Conservation (phyloP, 1,140 invertebrate genomes). For the Drosophila trapezifrons region DNA sequence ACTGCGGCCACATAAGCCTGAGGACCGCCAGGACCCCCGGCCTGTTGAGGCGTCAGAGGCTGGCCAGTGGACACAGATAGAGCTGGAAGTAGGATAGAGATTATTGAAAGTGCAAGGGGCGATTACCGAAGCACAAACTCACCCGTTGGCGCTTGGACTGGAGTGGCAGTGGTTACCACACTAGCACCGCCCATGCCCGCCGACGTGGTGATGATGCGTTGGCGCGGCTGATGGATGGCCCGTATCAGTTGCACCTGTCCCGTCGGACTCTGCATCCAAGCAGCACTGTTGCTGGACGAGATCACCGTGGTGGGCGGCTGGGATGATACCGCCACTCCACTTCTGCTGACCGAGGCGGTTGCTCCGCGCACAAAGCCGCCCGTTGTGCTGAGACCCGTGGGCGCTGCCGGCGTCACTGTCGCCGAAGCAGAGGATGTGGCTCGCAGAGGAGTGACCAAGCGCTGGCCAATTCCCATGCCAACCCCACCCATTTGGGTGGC, state of each 20-base stretch:
- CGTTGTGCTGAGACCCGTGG: slow-evolving; percentile 53
- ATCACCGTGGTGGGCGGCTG: slow-evolving; percentile 79
- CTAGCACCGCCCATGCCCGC: slow-evolving; percentile 47
- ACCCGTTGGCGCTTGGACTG: slow-evolving; percentile 63
- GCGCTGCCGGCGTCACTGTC: slow-evolving; percentile 53
- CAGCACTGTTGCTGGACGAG: slow-evolving; percentile 73
- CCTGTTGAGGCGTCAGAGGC: slow-evolving; percentile 38
- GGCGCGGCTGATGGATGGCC: slow-evolving; percentile 74
- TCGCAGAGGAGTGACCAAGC: slow-evolving; percentile 71
- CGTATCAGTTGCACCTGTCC: slow-evolving; percentile 81
- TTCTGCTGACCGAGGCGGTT: slow-evolving; percentile 47
- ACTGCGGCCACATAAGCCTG: slow-evolving; percentile 82
- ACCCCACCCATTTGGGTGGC: slow-evolving; percentile 77
- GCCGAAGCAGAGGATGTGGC: slow-evolving; percentile 60
- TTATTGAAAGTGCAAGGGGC: background rate
- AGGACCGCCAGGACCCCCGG: slow-evolving; percentile 47
- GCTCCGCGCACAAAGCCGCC: slow-evolving; percentile 74
- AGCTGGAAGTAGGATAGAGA: slow-evolving; percentile 4
- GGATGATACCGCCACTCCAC: slow-evolving; percentile 48
- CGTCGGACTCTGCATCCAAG: slow-evolving; percentile 79
- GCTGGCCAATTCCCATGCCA: slow-evolving; percentile 60
- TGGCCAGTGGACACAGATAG: slow-evolving; percentile 60
- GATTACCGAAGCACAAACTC: background rate
- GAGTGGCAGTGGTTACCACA: slow-evolving; percentile 61
- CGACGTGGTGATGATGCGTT: slow-evolving; percentile 79